These are phyloP conservation scores for Uropetala carovei DNA, from an alignment of 2,888 invertebrate genomes.

Conservation along the genomic window DNA sequence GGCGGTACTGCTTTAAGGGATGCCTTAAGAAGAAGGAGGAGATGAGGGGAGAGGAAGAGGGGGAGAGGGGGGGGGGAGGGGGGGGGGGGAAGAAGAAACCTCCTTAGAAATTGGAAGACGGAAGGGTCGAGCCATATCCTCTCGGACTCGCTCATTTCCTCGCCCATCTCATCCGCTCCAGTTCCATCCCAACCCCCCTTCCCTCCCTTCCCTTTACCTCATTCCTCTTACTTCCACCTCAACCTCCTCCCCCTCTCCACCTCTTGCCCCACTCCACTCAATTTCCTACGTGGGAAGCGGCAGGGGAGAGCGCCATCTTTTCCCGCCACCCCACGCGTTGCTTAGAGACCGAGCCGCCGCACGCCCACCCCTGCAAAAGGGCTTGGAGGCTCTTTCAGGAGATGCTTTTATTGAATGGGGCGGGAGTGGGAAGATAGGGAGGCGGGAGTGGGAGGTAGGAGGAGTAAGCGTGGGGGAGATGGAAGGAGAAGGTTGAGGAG, in stretches of 20 bases:
- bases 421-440: not conserved
- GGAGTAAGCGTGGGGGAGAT: not conserved
- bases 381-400: not conserved
- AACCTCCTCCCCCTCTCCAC: constrained; percentile 55
- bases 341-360: constrained; percentile 32
- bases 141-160: constrained; percentile 38
- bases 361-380: constrained; percentile 13
- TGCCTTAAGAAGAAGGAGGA: not conserved
- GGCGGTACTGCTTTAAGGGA: not conserved
- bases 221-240: constrained; percentile 71
- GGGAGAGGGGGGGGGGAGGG: not conserved
- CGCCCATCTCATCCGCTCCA: constrained; percentile 73
- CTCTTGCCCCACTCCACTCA: constrained; percentile 27
- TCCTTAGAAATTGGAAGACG: constrained; percentile 70
- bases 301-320: not conserved
- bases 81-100: constrained; percentile 68
- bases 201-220: constrained; percentile 71
- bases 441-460: not conserved
- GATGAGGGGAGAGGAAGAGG: not conserved
- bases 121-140: constrained; percentile 68
- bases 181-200: constrained; percentile 71
- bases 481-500: not conserved
- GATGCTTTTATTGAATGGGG: constrained; percentile 43
- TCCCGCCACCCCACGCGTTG: constrained; percentile 43
- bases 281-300: constrained; percentile 33